phyloP scores from a whole-genome alignment of 2,888 invertebrate species.

The Macrosoma leucophasiata region DNA sequence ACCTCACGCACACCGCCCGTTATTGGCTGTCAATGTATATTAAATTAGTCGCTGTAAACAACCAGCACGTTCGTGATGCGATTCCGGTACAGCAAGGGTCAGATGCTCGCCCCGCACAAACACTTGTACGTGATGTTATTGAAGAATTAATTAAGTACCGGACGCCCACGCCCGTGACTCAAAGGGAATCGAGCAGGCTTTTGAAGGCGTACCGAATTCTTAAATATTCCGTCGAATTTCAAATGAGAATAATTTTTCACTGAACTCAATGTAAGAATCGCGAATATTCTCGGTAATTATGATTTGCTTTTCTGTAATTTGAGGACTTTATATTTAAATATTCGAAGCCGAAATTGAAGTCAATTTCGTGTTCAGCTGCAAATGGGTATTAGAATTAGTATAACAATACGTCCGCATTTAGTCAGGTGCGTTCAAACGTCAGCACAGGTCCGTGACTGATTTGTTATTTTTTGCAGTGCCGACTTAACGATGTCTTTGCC shows the following conservation, averaged over 20 bases:
- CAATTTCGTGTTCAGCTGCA: slow-evolving; percentile 7
- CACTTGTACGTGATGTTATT: slow-evolving; percentile 17
- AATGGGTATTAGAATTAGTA: slow-evolving; percentile 23
- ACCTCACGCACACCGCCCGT: slow-evolving; percentile 5
- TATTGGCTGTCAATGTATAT: slow-evolving; percentile 17
- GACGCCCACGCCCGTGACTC: too few relatives aligned
- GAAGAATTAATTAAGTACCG: slow-evolving; percentile 14
- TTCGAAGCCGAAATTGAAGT: too few relatives aligned
- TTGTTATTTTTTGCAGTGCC: slow-evolving; percentile 42
- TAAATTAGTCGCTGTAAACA: slow-evolving; percentile 11
- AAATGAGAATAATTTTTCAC: too few relatives aligned
- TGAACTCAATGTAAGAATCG: too few relatives aligned
- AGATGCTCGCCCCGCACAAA: slow-evolving; percentile 38
- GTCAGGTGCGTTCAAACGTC: slow-evolving; percentile 26
- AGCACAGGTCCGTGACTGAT: slow-evolving; percentile 40
- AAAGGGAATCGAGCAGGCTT: too few relatives aligned
- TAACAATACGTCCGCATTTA: slow-evolving; percentile 18
- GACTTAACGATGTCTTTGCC: slow-evolving; percentile 56
- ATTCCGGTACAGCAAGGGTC: slow-evolving; percentile 35
- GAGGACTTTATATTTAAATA: too few relatives aligned
- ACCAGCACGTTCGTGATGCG: slow-evolving; percentile 4
- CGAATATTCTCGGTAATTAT: too few relatives aligned
- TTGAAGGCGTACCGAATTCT: too few relatives aligned
- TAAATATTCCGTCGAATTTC: too few relatives aligned
- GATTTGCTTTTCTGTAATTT: too few relatives aligned